A percentile compares a stretch with the other conserved stretches of the same genome.
These are phyloP conservation scores for Sigmodon hispidus DNA, from an alignment of 2,113 vertebrate species.

Conservation along the genomic window DNA sequence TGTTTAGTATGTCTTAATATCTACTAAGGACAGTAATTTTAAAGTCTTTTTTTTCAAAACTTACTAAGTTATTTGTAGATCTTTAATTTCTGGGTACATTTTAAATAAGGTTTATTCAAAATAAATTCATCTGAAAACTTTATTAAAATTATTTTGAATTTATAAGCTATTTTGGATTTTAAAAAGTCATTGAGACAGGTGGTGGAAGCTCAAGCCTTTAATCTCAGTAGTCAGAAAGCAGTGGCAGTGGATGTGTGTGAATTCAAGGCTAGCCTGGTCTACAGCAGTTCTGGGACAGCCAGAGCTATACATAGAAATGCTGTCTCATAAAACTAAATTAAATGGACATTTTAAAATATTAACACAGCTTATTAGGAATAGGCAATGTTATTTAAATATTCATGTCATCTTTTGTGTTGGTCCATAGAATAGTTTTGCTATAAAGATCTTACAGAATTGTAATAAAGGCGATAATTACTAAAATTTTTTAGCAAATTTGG, in stretches of 20 bases:
- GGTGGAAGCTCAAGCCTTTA: too few species aligned
- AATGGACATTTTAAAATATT: neutral
- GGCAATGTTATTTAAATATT: conserved; percentile 16
- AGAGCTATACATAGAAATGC: neutral
- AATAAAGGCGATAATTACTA: neutral
- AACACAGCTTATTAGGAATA: neutral
- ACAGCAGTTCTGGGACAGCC: neutral
- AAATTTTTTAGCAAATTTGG: neutral
- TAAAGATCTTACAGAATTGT: neutral
- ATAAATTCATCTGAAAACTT: conserved; percentile 30
- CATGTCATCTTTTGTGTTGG: conserved; percentile 13
- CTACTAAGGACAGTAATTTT: neutral
- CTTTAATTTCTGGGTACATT: neutral
- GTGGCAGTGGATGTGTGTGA: neutral
- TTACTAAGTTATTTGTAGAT: neutral
- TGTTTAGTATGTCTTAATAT: conserved; percentile 35
- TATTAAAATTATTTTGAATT: conserved; percentile 25
- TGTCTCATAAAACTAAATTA: neutral
- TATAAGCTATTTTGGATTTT: neutral
- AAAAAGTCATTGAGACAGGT: too few species aligned
- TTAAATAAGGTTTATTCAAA: conserved; percentile 29
- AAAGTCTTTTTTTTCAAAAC: conserved; percentile 21
- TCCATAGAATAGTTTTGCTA: neutral
- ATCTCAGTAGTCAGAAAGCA: neutral
- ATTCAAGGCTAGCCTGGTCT: neutral